phyloP scores from a whole-genome alignment of 2,113 vertebrate genomes.

The Leucopternis melanops region DNA sequence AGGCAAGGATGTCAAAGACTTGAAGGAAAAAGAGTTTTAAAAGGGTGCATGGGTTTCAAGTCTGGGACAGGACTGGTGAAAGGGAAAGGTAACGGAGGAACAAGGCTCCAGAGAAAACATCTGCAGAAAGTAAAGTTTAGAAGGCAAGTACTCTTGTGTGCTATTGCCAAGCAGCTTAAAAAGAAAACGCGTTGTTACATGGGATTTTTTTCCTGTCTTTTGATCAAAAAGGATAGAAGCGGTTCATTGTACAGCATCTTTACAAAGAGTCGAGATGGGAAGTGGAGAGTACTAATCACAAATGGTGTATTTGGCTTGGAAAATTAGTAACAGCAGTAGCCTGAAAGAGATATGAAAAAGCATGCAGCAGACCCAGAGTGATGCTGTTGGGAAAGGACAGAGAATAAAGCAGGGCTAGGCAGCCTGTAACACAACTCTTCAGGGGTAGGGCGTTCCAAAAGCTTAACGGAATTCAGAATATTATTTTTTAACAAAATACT shows the following conservation, averaged over 20 bases:
- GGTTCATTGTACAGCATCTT: not conserved
- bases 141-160: not conserved
- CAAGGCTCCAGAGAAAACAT: constrained; percentile 12
- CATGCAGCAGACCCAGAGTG: not conserved
- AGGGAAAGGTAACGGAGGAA: not conserved
- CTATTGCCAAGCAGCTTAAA: not conserved
- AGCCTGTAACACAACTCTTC: not conserved
- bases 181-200: not conserved
- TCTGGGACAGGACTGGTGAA: not conserved
- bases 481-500: constrained; percentile 43
- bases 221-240: not conserved
- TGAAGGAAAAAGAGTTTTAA: not conserved
- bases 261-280: not conserved
- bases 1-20: not conserved
- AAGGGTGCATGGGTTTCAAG: not conserved
- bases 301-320: not conserved
- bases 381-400: not conserved
- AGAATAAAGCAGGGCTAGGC: not conserved
- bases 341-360: not conserved
- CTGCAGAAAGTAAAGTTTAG: not conserved
- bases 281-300: not conserved
- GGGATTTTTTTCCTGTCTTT: not conserved
- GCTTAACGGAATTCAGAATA: constrained; percentile 14
- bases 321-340: not conserved
- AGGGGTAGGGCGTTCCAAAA: constrained; percentile 8